These are phyloP conservation scores for Mormyrops boulengeri DNA, from an alignment of 2,797 vertebrate genomes.

Conservation along the genomic window DNA sequence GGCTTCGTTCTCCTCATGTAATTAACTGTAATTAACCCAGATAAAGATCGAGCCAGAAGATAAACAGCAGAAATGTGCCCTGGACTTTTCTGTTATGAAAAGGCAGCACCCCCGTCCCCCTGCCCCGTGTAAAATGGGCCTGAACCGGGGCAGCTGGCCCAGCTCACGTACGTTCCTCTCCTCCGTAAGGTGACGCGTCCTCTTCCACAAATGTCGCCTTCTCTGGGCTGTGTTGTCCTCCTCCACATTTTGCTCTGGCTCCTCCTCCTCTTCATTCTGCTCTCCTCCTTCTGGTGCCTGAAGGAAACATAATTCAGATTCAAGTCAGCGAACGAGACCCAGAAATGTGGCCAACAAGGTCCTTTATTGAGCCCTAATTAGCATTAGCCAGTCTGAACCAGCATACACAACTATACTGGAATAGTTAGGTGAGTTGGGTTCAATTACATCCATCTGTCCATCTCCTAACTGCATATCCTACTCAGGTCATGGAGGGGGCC, in stretches of 20 bases:
- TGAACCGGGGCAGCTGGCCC: not conserved
- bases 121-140: not conserved
- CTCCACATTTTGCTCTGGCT: slow-evolving; percentile 53
- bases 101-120: not conserved
- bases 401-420: not conserved
- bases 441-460: not conserved
- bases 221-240: slow-evolving; percentile 65
- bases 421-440: not conserved
- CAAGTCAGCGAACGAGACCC: not conserved
- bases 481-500: not conserved
- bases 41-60: not conserved
- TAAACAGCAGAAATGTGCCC: not conserved
- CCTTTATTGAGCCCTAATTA: not conserved
- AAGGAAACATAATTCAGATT: slow-evolving; percentile 25
- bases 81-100: not conserved
- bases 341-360: not conserved
- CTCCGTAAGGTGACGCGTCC: slow-evolving; percentile 76
- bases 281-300: slow-evolving; percentile 49
- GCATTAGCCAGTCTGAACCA: not conserved
- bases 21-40: not conserved
- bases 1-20: not conserved
- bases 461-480: not conserved
- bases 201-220: slow-evolving; percentile 83
- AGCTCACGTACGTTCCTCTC: slow-evolving; percentile 75
- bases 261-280: slow-evolving; percentile 62